Conservation (phyloP, 1,140 invertebrate genomes). For the Drosophila cardini region DNA sequence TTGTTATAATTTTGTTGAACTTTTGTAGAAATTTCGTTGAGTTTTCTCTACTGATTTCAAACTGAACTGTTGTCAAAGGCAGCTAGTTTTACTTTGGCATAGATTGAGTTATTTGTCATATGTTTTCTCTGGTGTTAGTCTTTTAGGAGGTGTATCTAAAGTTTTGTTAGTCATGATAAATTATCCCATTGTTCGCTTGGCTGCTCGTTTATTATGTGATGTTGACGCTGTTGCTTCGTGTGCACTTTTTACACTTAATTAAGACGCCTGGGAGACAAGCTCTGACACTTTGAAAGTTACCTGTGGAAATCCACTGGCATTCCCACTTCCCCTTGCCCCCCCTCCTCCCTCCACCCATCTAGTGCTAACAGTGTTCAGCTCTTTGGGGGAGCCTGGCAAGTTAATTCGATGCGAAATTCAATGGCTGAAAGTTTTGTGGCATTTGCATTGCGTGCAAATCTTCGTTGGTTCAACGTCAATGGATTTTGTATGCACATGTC, state of each 20-base stretch:
- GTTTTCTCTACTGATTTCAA: too few relatives aligned
- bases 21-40: too few relatives aligned
- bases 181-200: slow-evolving; percentile 5
- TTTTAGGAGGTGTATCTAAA: too few relatives aligned
- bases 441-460: slow-evolving; percentile 12
- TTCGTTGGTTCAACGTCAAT: slow-evolving; percentile 4
- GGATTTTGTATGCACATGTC: not conserved
- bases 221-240: slow-evolving; percentile 14
- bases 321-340: not conserved
- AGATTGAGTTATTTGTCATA: too few relatives aligned
- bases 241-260: slow-evolving; percentile 59
- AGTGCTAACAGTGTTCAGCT: not conserved
- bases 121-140: too few relatives aligned
- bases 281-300: slow-evolving; percentile 17
- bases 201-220: not conserved
- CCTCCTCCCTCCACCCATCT: not conserved
- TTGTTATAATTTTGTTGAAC: too few relatives aligned
- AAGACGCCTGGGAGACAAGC: slow-evolving; percentile 36
- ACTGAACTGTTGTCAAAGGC: too few relatives aligned
- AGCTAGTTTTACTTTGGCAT: too few relatives aligned
- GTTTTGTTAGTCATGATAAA: not conserved
- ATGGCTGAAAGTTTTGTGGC: slow-evolving; percentile 51
- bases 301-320: too few relatives aligned
- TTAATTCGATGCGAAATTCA: slow-evolving; percentile 54
- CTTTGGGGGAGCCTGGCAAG: slow-evolving; percentile 1